A percentile compares a stretch with the other conserved stretches of the same genome.
These are phyloP conservation scores for Pegoplata infirma DNA, from an alignment of 2,888 invertebrate species.

Conservation along the genomic window DNA sequence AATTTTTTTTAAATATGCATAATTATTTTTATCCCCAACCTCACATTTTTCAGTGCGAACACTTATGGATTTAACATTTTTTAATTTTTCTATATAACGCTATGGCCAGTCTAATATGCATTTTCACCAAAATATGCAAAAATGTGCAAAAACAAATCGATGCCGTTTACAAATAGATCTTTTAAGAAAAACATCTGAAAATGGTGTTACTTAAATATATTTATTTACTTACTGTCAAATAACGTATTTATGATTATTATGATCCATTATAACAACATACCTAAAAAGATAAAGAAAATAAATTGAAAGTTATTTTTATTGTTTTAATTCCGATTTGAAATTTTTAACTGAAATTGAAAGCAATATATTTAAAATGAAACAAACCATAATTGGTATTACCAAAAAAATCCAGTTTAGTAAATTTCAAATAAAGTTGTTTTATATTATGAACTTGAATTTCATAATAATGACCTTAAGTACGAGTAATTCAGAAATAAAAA, in stretches of 20 bases:
- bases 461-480: constrained; percentile 11
- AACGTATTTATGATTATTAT: neutral
- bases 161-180: too few relatives aligned
- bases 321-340: neutral
- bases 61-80: too few relatives aligned
- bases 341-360: constrained; percentile 25
- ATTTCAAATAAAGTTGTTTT: neutral
- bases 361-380: neutral
- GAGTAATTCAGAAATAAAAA: neutral
- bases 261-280: constrained; percentile 5
- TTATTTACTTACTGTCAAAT: neutral
- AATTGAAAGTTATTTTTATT: neutral
- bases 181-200: too few relatives aligned
- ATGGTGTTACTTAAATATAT: too few relatives aligned
- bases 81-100: too few relatives aligned
- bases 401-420: neutral
- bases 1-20: too few relatives aligned
- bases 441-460: constrained; percentile 33
- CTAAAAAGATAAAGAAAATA: neutral
- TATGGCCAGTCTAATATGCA: too few relatives aligned
- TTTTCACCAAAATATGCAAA: too few relatives aligned
- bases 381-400: neutral
- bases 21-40: too few relatives aligned
- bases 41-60: too few relatives aligned
- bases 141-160: too few relatives aligned